Base-by-base conservation (phyloP, 2,113 vertebrate genomes). In the Corapipo altera region DNA sequence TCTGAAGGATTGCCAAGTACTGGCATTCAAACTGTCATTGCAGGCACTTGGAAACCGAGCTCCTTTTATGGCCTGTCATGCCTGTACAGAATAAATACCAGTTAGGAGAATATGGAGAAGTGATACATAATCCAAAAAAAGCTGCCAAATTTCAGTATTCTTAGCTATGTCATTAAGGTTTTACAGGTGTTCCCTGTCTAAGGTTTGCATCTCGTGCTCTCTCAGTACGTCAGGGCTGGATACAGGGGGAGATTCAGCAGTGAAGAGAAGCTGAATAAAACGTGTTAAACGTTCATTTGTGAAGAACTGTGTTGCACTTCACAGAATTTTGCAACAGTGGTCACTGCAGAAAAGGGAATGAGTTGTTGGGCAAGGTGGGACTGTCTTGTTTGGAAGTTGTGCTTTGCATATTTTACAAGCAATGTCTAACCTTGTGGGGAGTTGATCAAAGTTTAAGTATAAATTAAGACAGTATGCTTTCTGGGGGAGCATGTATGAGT, bases 301-400 rank as follows among this genome's bases (percentile, higher is more conserved):
- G 23, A 75, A 57, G 16, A 70, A 21, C 28, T 15, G 5, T 62
- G 15, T 39, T 11, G 5, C 55, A 27, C 2, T 32, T 75, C 24
- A 28, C 12, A 17, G 54, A 27, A 28, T 52, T 70, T n/a, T 58
- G 35, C 67, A 71, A 1, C 2, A 30, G 18, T 20, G 19, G 27
- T 37, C 26, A 10, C 52, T 84, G 41, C 77, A 92, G 81, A 65
- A 32, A 28, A 43, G 5, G 6, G 27, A 27, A 3, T 13, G 27
- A 57, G 28, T 23, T 22, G 11, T 9, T 59, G 61, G 48, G 9
- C 8, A 15, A 8, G 24, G 12, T 61, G 61, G 8, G 30, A 57
- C 39, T 78, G 58, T 20, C 28, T 71, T 0, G 0, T 21, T 17
- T 51, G 15, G 33, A 76, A 57, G 16, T 26, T 73, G 30, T 44